Evolutionary conservation across 2,888 invertebrate genomes (phyloP), one percentile per base, ranked within the genome.

Genomic region (Ischnura elegans): DNA sequence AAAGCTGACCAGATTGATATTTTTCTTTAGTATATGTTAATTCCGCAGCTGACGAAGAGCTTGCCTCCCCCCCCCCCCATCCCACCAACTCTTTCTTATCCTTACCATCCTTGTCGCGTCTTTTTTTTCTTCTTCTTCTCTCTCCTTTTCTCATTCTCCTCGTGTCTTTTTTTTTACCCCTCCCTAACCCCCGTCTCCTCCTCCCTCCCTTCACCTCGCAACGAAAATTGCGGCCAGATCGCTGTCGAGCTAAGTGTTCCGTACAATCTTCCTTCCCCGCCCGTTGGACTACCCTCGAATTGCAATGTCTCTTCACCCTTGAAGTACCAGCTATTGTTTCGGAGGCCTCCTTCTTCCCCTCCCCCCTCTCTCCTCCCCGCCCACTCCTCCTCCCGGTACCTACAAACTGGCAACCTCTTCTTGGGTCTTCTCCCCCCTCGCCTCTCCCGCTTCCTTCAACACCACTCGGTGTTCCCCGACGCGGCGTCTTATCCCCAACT

Each of bases 1-100:
- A 90, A 90, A 90, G 61, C 90, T 90, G 90, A 90, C 90, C 90
- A 90, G 55, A 90, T 90, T 90, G 90, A 90, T 90, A 90, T 90
- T 90, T 90, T 90, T 90, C 87, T 43, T 55, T 61, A 90, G 90
- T 61, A 61, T 90, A 90, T 66, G 90, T 90, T 90, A 90, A 90
- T 90, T 90, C 90, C 51, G 90, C 90, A 90, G 90, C 90, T 90
- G 66, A 90, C 55, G 90, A 90, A 42, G 66, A 36, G 36, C 86
- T 46, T n/a, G 45, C 86, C 10, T 45, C 86, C 29, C 85, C 29
- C 43, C 85, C 21, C 43, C 43, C 85, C 21, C 43, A 3, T 8
- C 51, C 51, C 8, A 1, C 51, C 51, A 13, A 13, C 10, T 43
- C 6, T 42, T 1, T n/a, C 42, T 8, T 8, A 87, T 21, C 51